Evolutionary conservation across 2,797 vertebrate species (phyloP).

Genomic region (Periparus ater): DNA sequence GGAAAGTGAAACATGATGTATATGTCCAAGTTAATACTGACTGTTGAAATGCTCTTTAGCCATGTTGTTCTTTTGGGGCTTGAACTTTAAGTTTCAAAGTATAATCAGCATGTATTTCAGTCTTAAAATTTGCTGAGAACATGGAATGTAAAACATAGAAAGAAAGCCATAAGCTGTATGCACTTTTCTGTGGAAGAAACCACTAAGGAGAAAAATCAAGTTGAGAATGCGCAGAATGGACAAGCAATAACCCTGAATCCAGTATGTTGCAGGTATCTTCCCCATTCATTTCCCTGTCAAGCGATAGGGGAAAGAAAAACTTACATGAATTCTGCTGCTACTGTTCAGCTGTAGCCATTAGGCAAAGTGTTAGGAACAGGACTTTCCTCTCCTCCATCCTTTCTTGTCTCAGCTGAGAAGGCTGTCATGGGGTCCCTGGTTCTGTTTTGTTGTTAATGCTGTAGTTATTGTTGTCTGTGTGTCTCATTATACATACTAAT

Average conservation of each 20-base stretch:
- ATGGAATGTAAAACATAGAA: neutral
- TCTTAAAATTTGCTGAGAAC: neutral
- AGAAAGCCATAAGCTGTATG: neutral
- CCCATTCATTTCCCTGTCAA: neutral
- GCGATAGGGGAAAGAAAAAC: rapidly evolving
- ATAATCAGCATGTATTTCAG: neutral
- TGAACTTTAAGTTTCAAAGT: neutral
- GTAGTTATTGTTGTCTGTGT: too few species aligned
- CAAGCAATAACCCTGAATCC: neutral
- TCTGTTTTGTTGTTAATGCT: too few species aligned
- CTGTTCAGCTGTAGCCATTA: neutral
- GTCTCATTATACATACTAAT: too few species aligned
- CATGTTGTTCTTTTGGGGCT: neutral
- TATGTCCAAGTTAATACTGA: neutral
- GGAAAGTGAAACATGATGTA: neutral
- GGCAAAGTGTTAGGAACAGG: neutral
- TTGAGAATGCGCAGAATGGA: neutral
- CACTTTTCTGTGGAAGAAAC: neutral
- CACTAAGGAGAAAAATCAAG: neutral
- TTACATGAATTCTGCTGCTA: neutral
- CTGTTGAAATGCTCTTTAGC: neutral
- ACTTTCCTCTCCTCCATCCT: neutral
- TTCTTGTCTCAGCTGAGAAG: too few species aligned
- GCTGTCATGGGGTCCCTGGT: too few species aligned
- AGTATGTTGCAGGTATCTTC: neutral